Conservation (phyloP, 64 coral and sea anemone species). For the Catalaphyllia jardinei region DNA sequence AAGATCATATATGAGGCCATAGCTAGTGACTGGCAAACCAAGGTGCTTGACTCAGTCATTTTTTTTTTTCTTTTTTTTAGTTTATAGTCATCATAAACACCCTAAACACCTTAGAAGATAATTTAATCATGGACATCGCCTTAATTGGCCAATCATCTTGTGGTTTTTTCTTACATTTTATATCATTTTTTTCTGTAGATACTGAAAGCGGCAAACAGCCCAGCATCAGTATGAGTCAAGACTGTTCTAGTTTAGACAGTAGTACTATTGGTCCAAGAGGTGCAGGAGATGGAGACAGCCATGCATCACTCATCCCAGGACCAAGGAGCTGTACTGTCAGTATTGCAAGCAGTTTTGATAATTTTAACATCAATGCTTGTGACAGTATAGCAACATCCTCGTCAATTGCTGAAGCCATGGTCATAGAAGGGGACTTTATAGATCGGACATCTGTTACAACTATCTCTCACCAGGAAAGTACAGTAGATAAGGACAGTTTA, state of each 20-base stretch:
- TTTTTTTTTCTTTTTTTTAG: too few relatives aligned
- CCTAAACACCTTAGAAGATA: too few relatives aligned
- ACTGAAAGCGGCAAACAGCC: conserved; percentile 94
- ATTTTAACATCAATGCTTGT: conserved; percentile 79
- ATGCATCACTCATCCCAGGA: conserved; percentile 90
- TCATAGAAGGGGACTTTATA: conserved; percentile 32
- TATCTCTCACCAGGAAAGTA: conserved; percentile 30
- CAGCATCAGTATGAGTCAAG: conserved; percentile 95
- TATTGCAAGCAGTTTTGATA: conserved; percentile 98
- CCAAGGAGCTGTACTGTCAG: conserved; percentile 97
- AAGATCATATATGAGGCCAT: too few relatives aligned
- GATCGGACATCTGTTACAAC: conserved; percentile 48
- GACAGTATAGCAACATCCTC: conserved; percentile 59
- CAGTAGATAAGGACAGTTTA: conserved; percentile 72
- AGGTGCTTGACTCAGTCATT: too few relatives aligned
- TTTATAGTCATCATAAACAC: too few relatives aligned
- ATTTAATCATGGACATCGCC: too few relatives aligned
- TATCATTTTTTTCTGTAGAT: conserved; percentile 42
- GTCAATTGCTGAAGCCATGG: conserved; percentile 67
- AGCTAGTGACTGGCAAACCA: too few relatives aligned
- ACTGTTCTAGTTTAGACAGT: conserved; percentile 92
- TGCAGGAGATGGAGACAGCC: conserved; percentile 78
- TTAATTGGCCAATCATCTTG: too few relatives aligned
- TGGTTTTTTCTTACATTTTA: background rate
- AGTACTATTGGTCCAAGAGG: conserved; percentile 79